phyloP scores from a whole-genome alignment of 2,113 vertebrate species.

The Cariama cristata region DNA sequence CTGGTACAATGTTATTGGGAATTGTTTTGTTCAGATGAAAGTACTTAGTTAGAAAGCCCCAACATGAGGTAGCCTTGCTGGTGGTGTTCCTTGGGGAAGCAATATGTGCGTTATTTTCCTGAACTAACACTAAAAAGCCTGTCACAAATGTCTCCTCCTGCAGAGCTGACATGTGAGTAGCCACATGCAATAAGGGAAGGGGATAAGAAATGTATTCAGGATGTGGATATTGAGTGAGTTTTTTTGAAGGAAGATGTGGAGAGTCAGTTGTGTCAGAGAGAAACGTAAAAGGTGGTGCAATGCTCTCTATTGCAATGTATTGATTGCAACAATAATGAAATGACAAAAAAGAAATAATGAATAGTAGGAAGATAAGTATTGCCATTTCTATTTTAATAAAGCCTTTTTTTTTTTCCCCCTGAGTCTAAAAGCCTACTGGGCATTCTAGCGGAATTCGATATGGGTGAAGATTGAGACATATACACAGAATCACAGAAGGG shows the following conservation, averaged over 20 bases:
- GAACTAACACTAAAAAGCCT: not conserved
- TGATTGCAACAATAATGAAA: not conserved
- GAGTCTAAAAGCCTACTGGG: not conserved
- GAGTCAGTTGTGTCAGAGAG: not conserved
- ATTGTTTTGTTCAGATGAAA: not conserved
- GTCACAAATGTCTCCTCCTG: not conserved
- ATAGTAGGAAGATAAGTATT: not conserved
- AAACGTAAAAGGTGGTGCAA: not conserved
- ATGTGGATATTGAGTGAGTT: not conserved
- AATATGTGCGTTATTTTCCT: not conserved
- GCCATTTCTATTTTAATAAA: not conserved
- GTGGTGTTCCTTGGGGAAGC: not conserved
- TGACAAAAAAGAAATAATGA: not conserved
- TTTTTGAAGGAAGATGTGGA: not conserved
- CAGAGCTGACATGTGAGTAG: not conserved
- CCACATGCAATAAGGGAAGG: not conserved
- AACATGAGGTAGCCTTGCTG: not conserved
- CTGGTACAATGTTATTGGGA: rapidly evolving
- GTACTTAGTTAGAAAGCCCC: not conserved
- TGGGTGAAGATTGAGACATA: not conserved
- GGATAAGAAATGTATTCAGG: not conserved
- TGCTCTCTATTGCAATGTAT: not conserved
- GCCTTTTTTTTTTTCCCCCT: rapidly evolving
- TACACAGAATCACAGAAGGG: not conserved
- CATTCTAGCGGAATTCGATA: not conserved